Base-by-base conservation (phyloP, 2,888 invertebrate species). In the Aleiodes testaceus region DNA sequence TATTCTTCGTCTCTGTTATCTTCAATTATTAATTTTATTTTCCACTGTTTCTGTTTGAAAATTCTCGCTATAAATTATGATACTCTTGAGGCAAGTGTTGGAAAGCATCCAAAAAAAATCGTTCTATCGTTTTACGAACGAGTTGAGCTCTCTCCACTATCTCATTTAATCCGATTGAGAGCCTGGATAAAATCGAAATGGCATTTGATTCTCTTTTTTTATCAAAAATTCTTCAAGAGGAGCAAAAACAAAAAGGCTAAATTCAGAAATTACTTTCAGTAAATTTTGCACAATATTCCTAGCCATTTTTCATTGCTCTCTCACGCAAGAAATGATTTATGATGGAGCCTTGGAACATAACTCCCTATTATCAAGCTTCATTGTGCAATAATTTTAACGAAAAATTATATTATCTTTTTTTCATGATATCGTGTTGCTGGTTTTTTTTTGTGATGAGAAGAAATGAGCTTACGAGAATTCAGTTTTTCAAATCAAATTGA, bases 101-200 rank as follows among this genome's bases (percentile, higher is more conserved):
- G 36, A 61, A 16, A 18, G 47, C n/a, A 16, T 52, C 52, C 26
- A 65, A 44, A 66, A 42, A 26, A 26, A 5, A 5, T 5, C 42
- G 42, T n/a, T 16, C 18, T 22, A 26, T 26, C 26, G 26, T 30
- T 55, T 55, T 55, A 30, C 55, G 30, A 55, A 30, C 30, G 55
- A 6, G 36, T 16, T 55, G 55, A 55, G 16, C 30, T 26, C 55
- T 36, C 36, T 26, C 55, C 20, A 50, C 30, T 52, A 53, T 52
- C 63, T 61, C 30, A n/a, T 20, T 63, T 30, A 63, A 53, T 71
- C 55, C 55, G 55, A 55, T 55, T 55, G 30, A 36, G 55, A 26
- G 16, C 14, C 30, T 26, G 30, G 14, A 30, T 36, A 14, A 14
- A n/a, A 18, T 30, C n/a, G 16, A 55, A 55, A n/a, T 9, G 36